phyloP scores from a whole-genome alignment of 1,140 invertebrate species.

The Thaumetopoea pityocampa region DNA sequence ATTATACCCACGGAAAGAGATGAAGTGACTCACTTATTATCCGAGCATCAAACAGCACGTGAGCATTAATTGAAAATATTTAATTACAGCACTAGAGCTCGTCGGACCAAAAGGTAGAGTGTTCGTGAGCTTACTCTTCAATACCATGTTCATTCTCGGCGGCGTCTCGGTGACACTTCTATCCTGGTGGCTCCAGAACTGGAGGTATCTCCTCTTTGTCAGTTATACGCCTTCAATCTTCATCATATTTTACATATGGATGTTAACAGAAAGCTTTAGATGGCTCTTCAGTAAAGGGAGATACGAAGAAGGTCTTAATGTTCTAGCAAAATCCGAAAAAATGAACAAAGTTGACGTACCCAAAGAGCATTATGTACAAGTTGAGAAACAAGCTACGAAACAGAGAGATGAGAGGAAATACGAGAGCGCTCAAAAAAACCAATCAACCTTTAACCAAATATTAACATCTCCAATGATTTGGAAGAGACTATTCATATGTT shows the following conservation, averaged over 20 bases:
- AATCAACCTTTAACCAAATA: slow-evolving; percentile 74
- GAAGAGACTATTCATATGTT: slow-evolving; percentile 80
- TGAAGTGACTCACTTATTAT: too few relatives aligned
- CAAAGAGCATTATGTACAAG: slow-evolving; percentile 71
- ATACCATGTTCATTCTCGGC: slow-evolving; percentile 84
- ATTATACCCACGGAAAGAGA: too few relatives aligned
- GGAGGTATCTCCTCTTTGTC: slow-evolving; percentile 82
- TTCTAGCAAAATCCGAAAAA: slow-evolving; percentile 79
- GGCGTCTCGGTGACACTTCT: slow-evolving; percentile 81
- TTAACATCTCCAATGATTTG: slow-evolving; percentile 78
- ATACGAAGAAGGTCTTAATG: slow-evolving; percentile 79
- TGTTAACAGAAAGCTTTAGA: slow-evolving; percentile 80
- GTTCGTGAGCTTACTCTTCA: slow-evolving; percentile 82
- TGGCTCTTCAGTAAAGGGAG: slow-evolving; percentile 87
- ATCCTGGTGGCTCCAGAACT: slow-evolving; percentile 83
- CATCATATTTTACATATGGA: slow-evolving; percentile 79
- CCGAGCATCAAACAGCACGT: background rate
- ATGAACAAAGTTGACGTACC: slow-evolving; percentile 80
- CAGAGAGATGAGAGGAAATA: slow-evolving; percentile 58
- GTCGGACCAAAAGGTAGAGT: slow-evolving; percentile 84
- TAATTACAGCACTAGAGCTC: slow-evolving; percentile 78
- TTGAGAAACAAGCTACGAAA: slow-evolving; percentile 59
- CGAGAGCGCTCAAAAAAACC: slow-evolving; percentile 42
- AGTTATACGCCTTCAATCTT: slow-evolving; percentile 82
- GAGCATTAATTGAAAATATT: slow-evolving; percentile 2